Conservation (phyloP, 2,113 vertebrate genomes). For the Gymnocephalus cernua region DNA sequence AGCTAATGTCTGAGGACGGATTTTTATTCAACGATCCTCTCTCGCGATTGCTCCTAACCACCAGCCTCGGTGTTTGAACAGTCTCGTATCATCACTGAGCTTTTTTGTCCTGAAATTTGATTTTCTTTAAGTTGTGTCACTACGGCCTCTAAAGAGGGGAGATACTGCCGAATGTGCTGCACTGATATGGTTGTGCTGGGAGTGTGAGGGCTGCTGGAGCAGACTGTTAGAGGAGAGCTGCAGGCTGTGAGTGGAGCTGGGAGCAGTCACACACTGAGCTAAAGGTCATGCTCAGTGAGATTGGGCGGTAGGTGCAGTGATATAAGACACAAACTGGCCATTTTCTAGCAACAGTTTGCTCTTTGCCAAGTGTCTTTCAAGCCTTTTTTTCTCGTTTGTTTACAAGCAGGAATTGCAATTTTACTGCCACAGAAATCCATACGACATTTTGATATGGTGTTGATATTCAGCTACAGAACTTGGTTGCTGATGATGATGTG, state of each 20-base stretch:
- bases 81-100: conserved; percentile 9
- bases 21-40: conserved; percentile 13
- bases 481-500: no score
- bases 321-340: conserved; percentile 7
- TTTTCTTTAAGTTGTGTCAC: conserved; percentile 31
- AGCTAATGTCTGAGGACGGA: conserved; percentile 30
- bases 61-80: conserved; percentile 8
- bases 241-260: conserved; percentile 29
- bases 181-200: conserved; percentile 10
- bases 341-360: background rate
- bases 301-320: conserved; percentile 21
- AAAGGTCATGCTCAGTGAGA: conserved; percentile 39
- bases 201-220: conserved; percentile 39
- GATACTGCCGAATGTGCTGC: conserved; percentile 22
- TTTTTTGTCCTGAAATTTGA: conserved; percentile 22
- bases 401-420: background rate
- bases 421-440: background rate
- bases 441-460: background rate
- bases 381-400: background rate
- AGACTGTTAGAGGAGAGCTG: conserved; percentile 29
- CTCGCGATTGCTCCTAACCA: background rate
- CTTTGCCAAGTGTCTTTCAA: background rate
- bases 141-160: conserved; percentile 29
- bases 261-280: conserved; percentile 19
- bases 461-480: background rate